phyloP scores from a whole-genome alignment of 2,888 invertebrate genomes.

The Eristalinus sepulchralis region DNA sequence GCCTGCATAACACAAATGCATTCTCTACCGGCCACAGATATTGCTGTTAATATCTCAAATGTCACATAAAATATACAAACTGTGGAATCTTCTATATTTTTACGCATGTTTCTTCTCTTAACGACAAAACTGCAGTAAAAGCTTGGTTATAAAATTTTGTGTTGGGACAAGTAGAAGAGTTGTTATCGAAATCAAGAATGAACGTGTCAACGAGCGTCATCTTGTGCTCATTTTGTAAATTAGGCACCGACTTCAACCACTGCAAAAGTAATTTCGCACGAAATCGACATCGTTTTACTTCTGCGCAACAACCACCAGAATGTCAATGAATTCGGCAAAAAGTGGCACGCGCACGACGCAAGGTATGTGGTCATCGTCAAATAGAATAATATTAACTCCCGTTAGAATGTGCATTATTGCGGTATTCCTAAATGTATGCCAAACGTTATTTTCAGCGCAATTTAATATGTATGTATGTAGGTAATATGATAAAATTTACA shows the following conservation, averaged over 20 bases:
- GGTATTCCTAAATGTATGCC: conserved; percentile 32
- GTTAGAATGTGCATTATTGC: not conserved
- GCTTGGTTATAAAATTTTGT: conserved; percentile 4
- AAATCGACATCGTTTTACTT: not conserved
- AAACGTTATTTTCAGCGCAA: conserved; percentile 46
- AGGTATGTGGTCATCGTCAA: not conserved
- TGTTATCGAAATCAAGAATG: not conserved
- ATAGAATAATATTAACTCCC: not conserved
- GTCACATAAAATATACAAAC: not conserved
- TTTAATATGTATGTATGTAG: not conserved
- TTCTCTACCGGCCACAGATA: not conserved
- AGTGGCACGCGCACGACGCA: conserved; percentile 13
- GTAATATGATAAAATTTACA: conserved; percentile 43
- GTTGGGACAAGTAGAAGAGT: not conserved
- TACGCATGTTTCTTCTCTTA: not conserved
- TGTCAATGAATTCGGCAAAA: conserved; percentile 38
- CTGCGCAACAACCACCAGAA: not conserved
- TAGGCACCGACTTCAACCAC: not conserved
- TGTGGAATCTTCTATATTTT: not conserved
- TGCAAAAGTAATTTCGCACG: not conserved
- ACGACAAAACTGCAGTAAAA: conserved; percentile 27
- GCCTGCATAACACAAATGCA: not conserved
- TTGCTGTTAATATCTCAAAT: not conserved
- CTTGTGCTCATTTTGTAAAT: not conserved
- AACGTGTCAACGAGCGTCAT: not conserved